A percentile compares a stretch with the other conserved stretches of the same genome.
These are phyloP conservation scores for Neopelma chrysocephalum DNA, from an alignment of 2,797 vertebrate genomes.

Conservation along the genomic window DNA sequence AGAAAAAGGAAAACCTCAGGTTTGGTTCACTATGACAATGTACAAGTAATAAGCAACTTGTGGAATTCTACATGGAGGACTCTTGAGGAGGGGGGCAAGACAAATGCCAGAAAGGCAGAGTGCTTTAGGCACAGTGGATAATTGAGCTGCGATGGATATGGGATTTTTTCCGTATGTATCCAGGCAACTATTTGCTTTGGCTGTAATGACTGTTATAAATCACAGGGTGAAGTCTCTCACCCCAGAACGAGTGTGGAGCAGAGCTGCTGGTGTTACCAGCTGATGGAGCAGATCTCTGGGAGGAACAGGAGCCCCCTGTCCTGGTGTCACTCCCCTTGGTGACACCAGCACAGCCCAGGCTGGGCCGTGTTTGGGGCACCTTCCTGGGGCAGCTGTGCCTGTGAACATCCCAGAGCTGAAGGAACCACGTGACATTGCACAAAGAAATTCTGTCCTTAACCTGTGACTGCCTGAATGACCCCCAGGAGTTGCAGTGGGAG, in stretches of 20 bases:
- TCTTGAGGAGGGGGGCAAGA: not conserved
- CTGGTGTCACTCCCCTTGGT: not conserved
- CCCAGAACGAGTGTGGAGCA: not conserved
- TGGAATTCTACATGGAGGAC: not conserved
- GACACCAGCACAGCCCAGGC: not conserved
- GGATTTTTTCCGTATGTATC: not conserved
- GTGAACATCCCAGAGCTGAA: not conserved
- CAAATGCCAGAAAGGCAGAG: not conserved
- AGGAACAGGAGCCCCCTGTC: not conserved
- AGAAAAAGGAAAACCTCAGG: not conserved
- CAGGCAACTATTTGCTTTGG: constrained; percentile 46
- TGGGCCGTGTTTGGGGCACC: rapidly evolving
- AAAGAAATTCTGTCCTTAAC: rapidly evolving
- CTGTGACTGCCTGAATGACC: not conserved
- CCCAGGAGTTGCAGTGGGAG: rapidly evolving
- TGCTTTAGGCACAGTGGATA: constrained; percentile 38
- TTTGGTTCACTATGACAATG: not conserved
- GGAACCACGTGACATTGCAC: rapidly evolving
- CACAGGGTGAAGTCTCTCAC: constrained; percentile 3
- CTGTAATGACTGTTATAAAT: constrained; percentile 62
- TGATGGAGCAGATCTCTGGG: not conserved
- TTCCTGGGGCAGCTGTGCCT: not conserved
- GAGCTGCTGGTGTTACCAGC: not conserved
- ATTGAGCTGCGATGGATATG: not conserved
- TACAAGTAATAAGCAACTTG: not conserved